Percentiles rank a stretch among this genome's conserved stretches.
phyloP scores from a whole-genome alignment of 2,113 vertebrate species.

The Hydrolagus affinis region DNA sequence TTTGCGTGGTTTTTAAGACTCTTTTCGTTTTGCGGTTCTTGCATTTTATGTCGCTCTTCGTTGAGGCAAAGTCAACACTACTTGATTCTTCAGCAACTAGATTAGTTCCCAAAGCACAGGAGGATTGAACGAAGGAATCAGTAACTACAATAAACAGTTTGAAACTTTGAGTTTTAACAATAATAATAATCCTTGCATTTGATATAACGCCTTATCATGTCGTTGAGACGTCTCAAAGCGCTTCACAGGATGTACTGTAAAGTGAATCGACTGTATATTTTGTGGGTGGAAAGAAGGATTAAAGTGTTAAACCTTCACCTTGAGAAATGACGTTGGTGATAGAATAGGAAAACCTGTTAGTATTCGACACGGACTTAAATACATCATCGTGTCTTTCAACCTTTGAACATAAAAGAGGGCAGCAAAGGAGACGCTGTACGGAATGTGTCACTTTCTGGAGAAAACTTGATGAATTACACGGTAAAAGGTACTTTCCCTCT shows the following conservation, averaged over 20 bases:
- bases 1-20: neutral
- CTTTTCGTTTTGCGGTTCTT: conserved; percentile 21
- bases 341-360: neutral
- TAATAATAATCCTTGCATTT: too few relatives aligned
- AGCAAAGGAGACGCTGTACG: neutral
- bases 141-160: conserved; percentile 19
- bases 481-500: conserved; percentile 9
- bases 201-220: too few relatives aligned
- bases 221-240: too few relatives aligned
- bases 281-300: too few relatives aligned
- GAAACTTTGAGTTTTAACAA: too few relatives aligned
- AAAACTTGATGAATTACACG: neutral
- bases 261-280: neutral
- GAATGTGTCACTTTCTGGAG: conserved; percentile 1
- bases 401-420: conserved; percentile 4
- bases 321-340: conserved; percentile 6
- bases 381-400: neutral
- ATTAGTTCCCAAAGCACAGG: conserved; percentile 29
- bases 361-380: conserved; percentile 3
- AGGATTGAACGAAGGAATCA: conserved; percentile 28
- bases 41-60: neutral
- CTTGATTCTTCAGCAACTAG: conserved; percentile 20
- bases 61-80: conserved; percentile 19
- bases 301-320: conserved; percentile 26
- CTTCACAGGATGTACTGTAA: too few relatives aligned